Base-by-base conservation (phyloP, 2,797 vertebrate genomes). In the Notolabrus celidotus region DNA sequence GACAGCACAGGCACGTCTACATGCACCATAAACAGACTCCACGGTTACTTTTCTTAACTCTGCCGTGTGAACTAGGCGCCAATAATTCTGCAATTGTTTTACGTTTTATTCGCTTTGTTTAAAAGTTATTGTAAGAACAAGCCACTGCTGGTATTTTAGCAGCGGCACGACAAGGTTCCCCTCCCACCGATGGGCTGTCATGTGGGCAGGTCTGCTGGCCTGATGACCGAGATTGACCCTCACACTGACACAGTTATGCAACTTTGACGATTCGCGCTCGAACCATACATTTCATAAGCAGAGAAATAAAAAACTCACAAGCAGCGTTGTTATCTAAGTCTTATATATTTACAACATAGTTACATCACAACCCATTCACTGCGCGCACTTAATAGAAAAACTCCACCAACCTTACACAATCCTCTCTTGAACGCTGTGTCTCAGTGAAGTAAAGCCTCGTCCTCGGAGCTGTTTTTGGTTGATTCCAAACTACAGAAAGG, bases 171-270 rank as follows among this genome's bases (percentile, higher is more conserved):
- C 2, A 11, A n/a, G 29, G 46, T 56, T 39, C 25, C n/a, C 55
- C 19, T 10, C 11, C 22, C 42, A 11, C 25, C 9, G 9, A 27
- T 1, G 15, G 31, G 8, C 25, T 33, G 56, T 67, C 47, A 53
- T 55, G 67, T 80, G 65, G 66, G 67, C 62, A 59, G 67, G 58
- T 59, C 73, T 41, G 42, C 22, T 70, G 41, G 25, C 27, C 47
- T 51, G 79, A 76, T 89, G 88, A 92, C 90, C 88, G 71, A 15
- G 10, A 16, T 29, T 88, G 84, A 88, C 81, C 79, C 64, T 56
- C 82, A 46, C 63, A 42, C 61, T 92, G 88, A 90, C 89, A 92
- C 91, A 93, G 86, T 94, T 92, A 92, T 77, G 89, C 90, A 93
- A 92, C 86, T 81, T 81, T 43, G 12, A 14, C 36, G 5, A 39